A percentile compares a stretch with the other conserved stretches of the same genome.
Conservation (phyloP, 2,888 invertebrate genomes). For the Brachyopa scutellaris region DNA sequence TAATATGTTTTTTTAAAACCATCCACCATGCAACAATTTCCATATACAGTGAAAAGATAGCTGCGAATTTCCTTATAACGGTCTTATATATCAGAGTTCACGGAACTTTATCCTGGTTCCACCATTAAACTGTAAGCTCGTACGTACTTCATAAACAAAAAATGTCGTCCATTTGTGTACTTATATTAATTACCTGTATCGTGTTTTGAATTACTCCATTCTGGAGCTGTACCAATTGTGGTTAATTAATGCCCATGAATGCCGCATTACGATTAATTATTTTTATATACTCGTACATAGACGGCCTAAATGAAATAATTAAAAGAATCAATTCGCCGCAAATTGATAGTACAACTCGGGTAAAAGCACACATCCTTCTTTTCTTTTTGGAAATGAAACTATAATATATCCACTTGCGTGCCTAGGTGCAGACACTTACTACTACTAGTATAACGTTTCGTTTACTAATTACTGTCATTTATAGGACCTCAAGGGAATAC, state of each 20-base stretch:
- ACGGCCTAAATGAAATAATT: conserved; percentile 13
- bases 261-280: conserved; percentile 12
- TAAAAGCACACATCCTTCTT: neutral
- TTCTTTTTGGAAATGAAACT: neutral
- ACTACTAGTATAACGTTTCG: too few relatives aligned
- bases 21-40: too few relatives aligned
- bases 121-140: too few relatives aligned
- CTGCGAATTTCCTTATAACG: too few relatives aligned
- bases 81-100: too few relatives aligned
- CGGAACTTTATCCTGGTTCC: too few relatives aligned
- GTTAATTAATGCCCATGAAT: conserved; percentile 11
- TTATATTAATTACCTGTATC: conserved; percentile 7
- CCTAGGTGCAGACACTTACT: neutral
- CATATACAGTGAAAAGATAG: too few relatives aligned
- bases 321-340: conserved; percentile 37
- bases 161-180: neutral
- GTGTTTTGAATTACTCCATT: neutral
- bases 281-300: neutral
- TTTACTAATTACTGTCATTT: conserved; percentile 22
- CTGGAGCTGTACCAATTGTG: neutral
- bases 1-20: too few relatives aligned
- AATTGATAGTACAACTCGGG: neutral
- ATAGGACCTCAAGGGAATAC: neutral
- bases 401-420: conserved; percentile 34
- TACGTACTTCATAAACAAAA: neutral